Conservation (phyloP, 1,140 invertebrate genomes). For the Paralvinella palmiformis region DNA sequence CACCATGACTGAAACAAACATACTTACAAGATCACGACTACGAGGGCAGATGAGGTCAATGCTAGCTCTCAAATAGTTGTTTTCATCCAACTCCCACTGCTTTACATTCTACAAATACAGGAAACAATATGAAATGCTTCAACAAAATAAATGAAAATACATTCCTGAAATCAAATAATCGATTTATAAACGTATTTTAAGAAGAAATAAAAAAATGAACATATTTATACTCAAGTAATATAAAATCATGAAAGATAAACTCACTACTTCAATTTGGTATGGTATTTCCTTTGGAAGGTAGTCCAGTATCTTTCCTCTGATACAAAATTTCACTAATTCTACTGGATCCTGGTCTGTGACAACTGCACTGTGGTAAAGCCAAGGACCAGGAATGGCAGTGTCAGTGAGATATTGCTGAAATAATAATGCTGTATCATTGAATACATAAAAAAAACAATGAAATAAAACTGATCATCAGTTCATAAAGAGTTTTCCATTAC, state of each 20-base stretch:
- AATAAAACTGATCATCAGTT: neutral
- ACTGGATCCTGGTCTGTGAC: slow-evolving; percentile 68
- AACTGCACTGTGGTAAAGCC: slow-evolving; percentile 61
- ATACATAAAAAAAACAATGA: neutral
- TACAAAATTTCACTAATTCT: slow-evolving; percentile 62
- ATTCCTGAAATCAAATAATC: neutral
- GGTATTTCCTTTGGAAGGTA: slow-evolving; percentile 74
- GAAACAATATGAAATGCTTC: slow-evolving; percentile 8
- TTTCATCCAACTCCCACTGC: slow-evolving; percentile 33
- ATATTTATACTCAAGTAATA: neutral
- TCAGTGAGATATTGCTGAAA: slow-evolving; percentile 64
- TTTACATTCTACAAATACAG: neutral
- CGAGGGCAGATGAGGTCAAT: slow-evolving; percentile 61
- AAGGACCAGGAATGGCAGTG: slow-evolving; percentile 59
- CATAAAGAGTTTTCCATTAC: slow-evolving; percentile 50
- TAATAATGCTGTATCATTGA: neutral
- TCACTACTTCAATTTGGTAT: slow-evolving; percentile 61
- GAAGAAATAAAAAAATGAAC: neutral
- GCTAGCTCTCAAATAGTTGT: slow-evolving; percentile 57
- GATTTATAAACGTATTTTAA: neutral
- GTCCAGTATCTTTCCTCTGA: slow-evolving; percentile 74
- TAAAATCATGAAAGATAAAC: slow-evolving; percentile 42
- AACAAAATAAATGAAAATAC: slow-evolving; percentile 28
- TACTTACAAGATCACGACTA: slow-evolving; percentile 47
- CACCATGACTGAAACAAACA: neutral